Evolutionary conservation across 1,140 invertebrate species (phyloP), one percentile per base, ranked within the genome.

Genomic region (Phocides pigmalion): DNA sequence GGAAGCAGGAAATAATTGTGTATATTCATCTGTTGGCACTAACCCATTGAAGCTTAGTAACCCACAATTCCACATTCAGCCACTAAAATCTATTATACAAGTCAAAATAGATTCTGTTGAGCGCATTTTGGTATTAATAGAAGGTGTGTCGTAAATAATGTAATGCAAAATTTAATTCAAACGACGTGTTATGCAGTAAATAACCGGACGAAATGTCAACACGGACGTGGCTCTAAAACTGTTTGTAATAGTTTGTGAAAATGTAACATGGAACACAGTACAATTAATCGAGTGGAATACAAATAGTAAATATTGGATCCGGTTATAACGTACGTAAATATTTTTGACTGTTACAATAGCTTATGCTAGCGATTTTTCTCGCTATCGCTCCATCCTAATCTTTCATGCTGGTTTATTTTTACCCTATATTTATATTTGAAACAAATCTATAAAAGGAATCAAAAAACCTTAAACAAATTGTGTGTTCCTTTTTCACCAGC

Each of bases 91-190:
- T 53, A 53, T 53, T 53, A 53, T 39, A 22, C 50, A 11, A 14
- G 50, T 53, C 54, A 58, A 44, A 58, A 58, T 58, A 58, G 16
- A 51, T 11, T 12, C 19, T 47, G 20, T 16, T 9, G n/a, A 39
- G 35, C 20, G 20, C 54, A 58, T 58, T 37, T 58, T 19, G 54
- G 14, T 58, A 58, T 46, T n/a, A 58, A 58, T 58, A 58, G 54
- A 72, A 32, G 15, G 32, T 11, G 39, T 37, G 20, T 64, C 50
- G 58, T 65, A 70, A 73, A 69, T 72, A 70, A 73, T 70, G 56
- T 19, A 28, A 67, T 59, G 62, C 68, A 66, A 68, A 70, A 73
- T 73, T 62, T 73, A 73, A 73, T 64, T 62, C 32, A 63, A 70
- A 74, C 62, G 68, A 61, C 39, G 62, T 70, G 62, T 64, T 58